Evolutionary conservation across 2,113 vertebrate species (phyloP).

Genomic region (Stictonetta naevosa): DNA sequence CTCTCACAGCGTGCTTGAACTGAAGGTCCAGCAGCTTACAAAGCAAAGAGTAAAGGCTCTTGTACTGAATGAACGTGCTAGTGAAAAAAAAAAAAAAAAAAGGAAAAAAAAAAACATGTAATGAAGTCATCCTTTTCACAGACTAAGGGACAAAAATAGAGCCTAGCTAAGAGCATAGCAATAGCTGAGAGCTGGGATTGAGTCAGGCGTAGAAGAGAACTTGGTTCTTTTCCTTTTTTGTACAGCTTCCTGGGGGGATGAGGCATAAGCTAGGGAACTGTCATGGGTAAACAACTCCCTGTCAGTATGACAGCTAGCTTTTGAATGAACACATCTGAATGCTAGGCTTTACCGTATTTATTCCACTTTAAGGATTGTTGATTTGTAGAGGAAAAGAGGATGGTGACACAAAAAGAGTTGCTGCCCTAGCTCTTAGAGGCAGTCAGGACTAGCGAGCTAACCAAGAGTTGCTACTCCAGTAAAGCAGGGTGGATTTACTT

Average conservation of each 20-base stretch:
- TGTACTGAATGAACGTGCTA: not conserved
- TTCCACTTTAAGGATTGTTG: not conserved
- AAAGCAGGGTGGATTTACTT: not conserved
- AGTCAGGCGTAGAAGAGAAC: not conserved
- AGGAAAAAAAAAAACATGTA: slow-evolving; percentile 6
- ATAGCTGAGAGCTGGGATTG: slow-evolving; percentile 25
- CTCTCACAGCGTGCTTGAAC: not conserved
- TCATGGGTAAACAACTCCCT: not conserved
- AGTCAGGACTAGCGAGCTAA: rapidly evolving
- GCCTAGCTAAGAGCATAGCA: slow-evolving; percentile 17
- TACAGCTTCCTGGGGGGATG: not conserved
- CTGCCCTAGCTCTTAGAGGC: not conserved
- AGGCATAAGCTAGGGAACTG: not conserved
- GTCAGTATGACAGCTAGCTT: not conserved
- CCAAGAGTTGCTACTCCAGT: not conserved
- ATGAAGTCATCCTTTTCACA: slow-evolving; percentile 47
- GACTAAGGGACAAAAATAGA: slow-evolving; percentile 42
- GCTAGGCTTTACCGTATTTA: not conserved
- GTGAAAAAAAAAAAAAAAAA: slow-evolving; percentile 34
- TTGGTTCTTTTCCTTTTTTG: slow-evolving; percentile 46
- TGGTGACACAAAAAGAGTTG: not conserved
- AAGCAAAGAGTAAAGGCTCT: not conserved
- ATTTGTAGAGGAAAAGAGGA: not conserved
- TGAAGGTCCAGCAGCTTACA: slow-evolving; percentile 11
- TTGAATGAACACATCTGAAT: not conserved